These are phyloP conservation scores for Lophochroa leadbeateri DNA, from an alignment of 2,113 vertebrate genomes.

Conservation along the genomic window DNA sequence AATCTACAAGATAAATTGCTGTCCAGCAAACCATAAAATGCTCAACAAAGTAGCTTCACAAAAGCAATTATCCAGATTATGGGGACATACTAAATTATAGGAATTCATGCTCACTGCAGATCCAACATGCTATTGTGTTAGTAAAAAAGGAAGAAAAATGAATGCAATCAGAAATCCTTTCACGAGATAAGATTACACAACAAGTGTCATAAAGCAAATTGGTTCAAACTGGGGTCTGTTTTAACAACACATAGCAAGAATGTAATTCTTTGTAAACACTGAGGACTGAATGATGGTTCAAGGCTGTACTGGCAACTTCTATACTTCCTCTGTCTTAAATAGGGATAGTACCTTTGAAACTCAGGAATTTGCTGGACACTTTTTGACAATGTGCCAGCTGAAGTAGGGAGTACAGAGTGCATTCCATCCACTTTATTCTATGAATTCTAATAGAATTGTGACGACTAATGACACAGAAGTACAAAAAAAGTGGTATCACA, in stretches of 20 bases:
- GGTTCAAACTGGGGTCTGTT: neutral
- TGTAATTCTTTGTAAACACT: neutral
- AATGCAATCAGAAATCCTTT: neutral
- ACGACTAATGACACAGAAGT: neutral
- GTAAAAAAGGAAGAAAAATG: neutral
- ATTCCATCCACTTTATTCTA: neutral
- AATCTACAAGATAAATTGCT: neutral
- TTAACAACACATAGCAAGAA: neutral
- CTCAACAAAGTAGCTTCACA: neutral
- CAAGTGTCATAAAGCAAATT: neutral
- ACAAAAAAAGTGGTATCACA: neutral
- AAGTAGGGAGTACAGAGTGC: neutral
- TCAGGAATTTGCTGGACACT: neutral
- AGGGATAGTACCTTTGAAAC: neutral
- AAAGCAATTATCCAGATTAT: neutral
- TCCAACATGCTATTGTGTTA: neutral
- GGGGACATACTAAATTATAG: neutral
- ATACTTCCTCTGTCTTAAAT: neutral
- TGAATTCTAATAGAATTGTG: neutral
- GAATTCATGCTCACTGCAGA: neutral
- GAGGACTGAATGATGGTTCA: neutral
- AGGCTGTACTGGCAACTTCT: neutral
- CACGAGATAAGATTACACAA: neutral
- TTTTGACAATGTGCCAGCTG: neutral
- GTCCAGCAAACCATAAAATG: neutral